Evolutionary conservation across 2,888 invertebrate species (phyloP).

Genomic region (Nebria salina): DNA sequence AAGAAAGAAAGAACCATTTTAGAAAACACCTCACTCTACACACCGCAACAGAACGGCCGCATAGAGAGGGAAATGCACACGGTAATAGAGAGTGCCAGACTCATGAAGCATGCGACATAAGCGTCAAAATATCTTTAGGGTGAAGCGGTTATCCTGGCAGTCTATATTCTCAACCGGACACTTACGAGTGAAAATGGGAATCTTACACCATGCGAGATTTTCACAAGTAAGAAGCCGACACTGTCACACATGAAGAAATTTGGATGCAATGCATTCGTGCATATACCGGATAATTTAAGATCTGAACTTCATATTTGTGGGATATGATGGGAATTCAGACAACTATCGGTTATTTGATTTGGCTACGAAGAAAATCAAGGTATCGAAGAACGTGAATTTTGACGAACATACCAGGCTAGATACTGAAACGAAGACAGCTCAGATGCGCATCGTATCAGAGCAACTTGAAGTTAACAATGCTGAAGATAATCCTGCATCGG

Average conservation of each 20-base stretch:
- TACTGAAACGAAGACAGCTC: too few species aligned
- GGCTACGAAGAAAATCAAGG: not conserved
- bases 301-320: not conserved
- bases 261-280: too few species aligned
- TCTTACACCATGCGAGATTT: too few species aligned
- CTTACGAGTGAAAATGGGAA: too few species aligned
- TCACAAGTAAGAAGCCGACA: too few species aligned
- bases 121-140: slow-evolving; percentile 53
- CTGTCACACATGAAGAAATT: too few species aligned
- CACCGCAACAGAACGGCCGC: slow-evolving; percentile 52
- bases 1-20: too few species aligned
- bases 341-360: not conserved
- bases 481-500: too few species aligned
- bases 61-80: slow-evolving; percentile 54
- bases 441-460: too few species aligned
- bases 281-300: too few species aligned
- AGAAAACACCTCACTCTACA: slow-evolving; percentile 44
- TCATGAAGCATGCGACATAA: slow-evolving; percentile 51
- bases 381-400: slow-evolving; percentile 50
- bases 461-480: too few species aligned
- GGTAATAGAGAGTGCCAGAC: slow-evolving; percentile 53
- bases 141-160: slow-evolving; percentile 50
- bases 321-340: slow-evolving; percentile 7
- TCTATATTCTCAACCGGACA: too few species aligned
- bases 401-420: not conserved